Evolutionary conservation across 2,797 vertebrate genomes (phyloP).

Genomic region (Pterois miles): DNA sequence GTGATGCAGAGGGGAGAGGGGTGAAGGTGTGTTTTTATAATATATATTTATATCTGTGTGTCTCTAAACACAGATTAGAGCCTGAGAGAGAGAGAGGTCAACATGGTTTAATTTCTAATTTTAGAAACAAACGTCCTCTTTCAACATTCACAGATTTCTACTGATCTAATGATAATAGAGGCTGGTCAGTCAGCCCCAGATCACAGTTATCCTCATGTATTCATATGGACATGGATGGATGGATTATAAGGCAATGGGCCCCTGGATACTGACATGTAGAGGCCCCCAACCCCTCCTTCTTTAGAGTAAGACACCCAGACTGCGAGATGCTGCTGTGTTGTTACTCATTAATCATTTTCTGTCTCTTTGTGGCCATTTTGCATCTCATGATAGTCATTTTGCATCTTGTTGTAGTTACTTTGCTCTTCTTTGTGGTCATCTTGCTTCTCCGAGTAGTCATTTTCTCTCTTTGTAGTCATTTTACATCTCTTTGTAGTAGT

Average conservation of each 20-base stretch:
- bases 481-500: background rate
- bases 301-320: background rate
- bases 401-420: background rate
- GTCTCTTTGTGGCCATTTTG: background rate
- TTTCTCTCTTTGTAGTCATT: background rate
- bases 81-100: slow-evolving; percentile 21
- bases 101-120: slow-evolving; percentile 40
- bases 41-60: no score
- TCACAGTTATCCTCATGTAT: background rate
- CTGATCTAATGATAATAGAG: background rate
- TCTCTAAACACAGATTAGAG: slow-evolving; percentile 35
- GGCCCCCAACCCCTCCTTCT: background rate
- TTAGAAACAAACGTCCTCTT: slow-evolving; percentile 29
- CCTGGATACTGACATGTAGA: background rate
- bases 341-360: background rate
- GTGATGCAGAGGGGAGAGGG: slow-evolving; percentile 45
- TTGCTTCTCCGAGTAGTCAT: no score
- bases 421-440: background rate
- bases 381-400: background rate
- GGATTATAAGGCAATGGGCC: background rate
- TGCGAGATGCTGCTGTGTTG: background rate
- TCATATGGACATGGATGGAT: background rate
- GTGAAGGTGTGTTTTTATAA: slow-evolving; percentile 35
- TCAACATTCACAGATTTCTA: background rate
- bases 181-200: background rate